Base-by-base conservation (phyloP, 1,140 invertebrate genomes). In the Drosophila punjabiensis region DNA sequence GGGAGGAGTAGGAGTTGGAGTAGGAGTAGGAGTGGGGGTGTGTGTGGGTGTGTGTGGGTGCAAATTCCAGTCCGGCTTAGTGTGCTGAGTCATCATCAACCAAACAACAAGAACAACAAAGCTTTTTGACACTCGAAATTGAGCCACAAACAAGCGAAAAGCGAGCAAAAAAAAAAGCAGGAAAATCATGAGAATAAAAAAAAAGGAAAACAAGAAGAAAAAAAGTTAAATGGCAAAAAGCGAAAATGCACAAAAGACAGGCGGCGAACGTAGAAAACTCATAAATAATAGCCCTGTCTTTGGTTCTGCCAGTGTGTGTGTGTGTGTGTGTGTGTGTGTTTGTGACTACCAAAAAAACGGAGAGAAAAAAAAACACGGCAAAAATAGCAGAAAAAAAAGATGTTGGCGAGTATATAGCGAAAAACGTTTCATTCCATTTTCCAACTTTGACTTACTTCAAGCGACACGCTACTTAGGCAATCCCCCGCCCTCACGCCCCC, bases 51-150 rank as follows among this genome's bases (percentile, higher is more conserved):
- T 24, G 14, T 53, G 32, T 35, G 32, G 18, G 53, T n/a, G 50
- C 10, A 32, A 52, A 55, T 35, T 24, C n/a, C 35, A 41, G 33
- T 13, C 5, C 35, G 24, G 37, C 59, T 61, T 41, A 37, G 69
- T 56, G 45, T 65, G 84, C 85, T 89, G 84, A 88, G 73, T 88
- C 84, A 88, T 81, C 84, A 82, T 67, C 65, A 67, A 50, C 48
- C 13, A 52, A 70, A 60, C 33, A 47, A 35, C 50, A 63, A 48
- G 58, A 63, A 76, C 55, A 79, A 71, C 66, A 59, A 55, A 63
- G 56, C 55, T 79, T 88, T 69, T 84, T 88, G 85, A 84, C 84
- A 89, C 84, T 88, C 81, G 62, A 89, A 88, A 88, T 88, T 84
- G 85, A 88, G 84, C 84, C 84, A 73, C 81, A 84, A 65, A 81